A percentile compares a stretch with the other conserved stretches of the same genome.
Conservation (phyloP, 2,797 vertebrate species). For the Phalanger gymnotis region DNA sequence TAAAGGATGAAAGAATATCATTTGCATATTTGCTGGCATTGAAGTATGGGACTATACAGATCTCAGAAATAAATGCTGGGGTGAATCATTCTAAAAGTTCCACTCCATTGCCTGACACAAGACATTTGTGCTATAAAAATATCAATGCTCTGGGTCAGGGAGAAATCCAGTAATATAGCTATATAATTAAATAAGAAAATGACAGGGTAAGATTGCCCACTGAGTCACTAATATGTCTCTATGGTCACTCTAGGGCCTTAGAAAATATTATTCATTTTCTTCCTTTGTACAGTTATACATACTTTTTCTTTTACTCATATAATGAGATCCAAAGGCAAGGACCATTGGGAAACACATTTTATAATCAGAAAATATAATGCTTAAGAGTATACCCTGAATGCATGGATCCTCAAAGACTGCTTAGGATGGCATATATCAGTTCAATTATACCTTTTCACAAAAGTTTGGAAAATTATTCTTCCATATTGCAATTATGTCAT, state of each 20-base stretch:
- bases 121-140: background rate
- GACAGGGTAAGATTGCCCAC: background rate
- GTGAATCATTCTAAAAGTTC: background rate
- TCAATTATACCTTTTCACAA: background rate
- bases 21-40: background rate
- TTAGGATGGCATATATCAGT: background rate
- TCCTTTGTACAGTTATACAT: background rate
- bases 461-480: background rate
- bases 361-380: background rate
- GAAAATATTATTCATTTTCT: background rate
- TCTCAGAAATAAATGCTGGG: background rate
- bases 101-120: background rate
- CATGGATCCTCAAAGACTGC: background rate
- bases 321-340: background rate
- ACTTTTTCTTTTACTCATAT: background rate
- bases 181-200: background rate
- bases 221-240: background rate
- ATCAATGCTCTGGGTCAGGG: background rate
- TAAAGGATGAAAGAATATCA: background rate
- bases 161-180: background rate
- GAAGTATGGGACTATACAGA: background rate
- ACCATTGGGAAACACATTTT: background rate
- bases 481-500: background rate
- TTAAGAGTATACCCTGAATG: background rate
- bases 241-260: background rate